phyloP scores from a whole-genome alignment of 2,797 vertebrate genomes.

The Artibeus jamaicensis region DNA sequence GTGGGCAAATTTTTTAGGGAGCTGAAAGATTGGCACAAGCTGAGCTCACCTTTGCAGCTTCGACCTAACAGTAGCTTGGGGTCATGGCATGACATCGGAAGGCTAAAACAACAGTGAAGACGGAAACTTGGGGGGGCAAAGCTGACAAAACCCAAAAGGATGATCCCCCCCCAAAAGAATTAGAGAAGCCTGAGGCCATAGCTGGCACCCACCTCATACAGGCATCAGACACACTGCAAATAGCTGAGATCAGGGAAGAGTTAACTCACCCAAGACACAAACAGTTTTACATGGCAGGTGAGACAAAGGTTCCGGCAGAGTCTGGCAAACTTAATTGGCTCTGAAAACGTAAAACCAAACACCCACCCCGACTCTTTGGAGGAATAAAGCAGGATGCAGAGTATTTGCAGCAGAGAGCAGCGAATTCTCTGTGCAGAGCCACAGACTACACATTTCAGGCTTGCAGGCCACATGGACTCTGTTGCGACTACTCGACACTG shows the following conservation, averaged over 20 bases:
- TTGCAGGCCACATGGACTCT: no score
- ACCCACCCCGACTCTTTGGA: neutral
- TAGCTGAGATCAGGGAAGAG: neutral
- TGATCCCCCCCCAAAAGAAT: neutral
- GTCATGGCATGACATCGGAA: neutral
- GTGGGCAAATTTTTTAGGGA: neutral
- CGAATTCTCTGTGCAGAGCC: neutral
- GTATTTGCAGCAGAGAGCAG: neutral
- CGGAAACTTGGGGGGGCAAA: neutral
- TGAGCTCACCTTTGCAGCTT: neutral
- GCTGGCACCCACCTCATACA: neutral
- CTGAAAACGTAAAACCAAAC: neutral
- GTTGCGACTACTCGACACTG: neutral
- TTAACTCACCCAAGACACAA: neutral
- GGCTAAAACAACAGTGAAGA: neutral
- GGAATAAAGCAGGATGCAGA: neutral
- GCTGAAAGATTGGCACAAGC: neutral
- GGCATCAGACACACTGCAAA: neutral
- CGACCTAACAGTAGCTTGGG: neutral
- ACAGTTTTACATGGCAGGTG: neutral
- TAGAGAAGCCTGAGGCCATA: neutral
- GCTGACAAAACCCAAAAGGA: neutral
- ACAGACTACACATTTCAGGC: neutral
- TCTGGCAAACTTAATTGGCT: neutral
- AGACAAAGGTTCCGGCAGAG: neutral